These are phyloP conservation scores for Holocentrus rufus DNA, from an alignment of 2,797 vertebrate species.

Conservation along the genomic window DNA sequence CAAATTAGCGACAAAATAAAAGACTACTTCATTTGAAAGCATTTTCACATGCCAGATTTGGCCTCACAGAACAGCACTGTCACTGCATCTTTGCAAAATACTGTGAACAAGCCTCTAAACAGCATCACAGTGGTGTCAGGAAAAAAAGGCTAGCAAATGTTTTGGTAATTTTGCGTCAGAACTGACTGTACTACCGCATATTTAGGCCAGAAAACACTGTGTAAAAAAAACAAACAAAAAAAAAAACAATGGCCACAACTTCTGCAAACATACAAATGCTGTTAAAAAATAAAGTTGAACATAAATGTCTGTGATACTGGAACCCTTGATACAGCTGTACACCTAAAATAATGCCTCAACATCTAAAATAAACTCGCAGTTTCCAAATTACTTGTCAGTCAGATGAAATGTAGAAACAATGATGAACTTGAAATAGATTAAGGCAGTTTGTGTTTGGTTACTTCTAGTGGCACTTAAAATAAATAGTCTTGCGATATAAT, in stretches of 20 bases:
- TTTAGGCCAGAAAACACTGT: background rate
- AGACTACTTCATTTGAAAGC: conserved; percentile 25
- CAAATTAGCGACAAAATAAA: conserved; percentile 17
- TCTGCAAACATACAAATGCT: conserved; percentile 4
- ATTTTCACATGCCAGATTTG: conserved; percentile 46
- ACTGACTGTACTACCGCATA: background rate
- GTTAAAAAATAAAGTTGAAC: background rate
- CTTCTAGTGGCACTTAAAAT: conserved; percentile 65
- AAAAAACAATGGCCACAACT: conserved; percentile 39
- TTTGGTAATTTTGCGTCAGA: conserved; percentile 17
- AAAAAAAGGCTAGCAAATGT: background rate
- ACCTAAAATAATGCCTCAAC: conserved; percentile 9
- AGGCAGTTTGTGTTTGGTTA: conserved; percentile 76
- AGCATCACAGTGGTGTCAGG: background rate
- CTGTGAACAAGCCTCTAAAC: background rate
- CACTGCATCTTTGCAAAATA: conserved; percentile 18
- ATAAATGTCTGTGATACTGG: conserved; percentile 21
- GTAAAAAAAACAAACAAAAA: background rate
- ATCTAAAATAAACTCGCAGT: conserved; percentile 6
- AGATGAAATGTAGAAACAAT: conserved; percentile 21
- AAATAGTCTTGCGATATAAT: conserved; percentile 56
- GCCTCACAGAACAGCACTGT: conserved; percentile 15
- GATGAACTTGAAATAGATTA: conserved; percentile 52
- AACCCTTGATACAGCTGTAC: conserved; percentile 27
- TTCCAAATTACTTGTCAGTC: conserved; percentile 24